Base-by-base conservation (phyloP, 2,797 vertebrate genomes). In the Lithobates sylvaticus region DNA sequence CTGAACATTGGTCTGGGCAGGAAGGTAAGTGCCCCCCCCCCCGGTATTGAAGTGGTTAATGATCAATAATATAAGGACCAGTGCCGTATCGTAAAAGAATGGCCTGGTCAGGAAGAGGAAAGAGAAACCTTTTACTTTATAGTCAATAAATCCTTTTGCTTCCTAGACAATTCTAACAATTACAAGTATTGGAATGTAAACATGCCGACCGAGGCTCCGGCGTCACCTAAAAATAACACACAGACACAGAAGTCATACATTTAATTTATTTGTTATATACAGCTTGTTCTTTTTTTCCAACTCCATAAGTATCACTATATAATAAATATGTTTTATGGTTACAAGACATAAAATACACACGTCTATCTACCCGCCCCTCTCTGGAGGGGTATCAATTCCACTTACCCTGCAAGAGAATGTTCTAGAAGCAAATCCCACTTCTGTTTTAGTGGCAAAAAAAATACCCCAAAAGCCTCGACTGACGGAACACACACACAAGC, bases 321-420 rank as follows among this genome's bases (percentile, higher is more conserved):
- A 87, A 83, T 87, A 87, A 87, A 87, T 87, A 87, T 29, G 58
- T 65, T 82, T 78, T 29, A 86, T 74, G 75, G 71, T 50, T 83
- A 87, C 81, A 42, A 64, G 75, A 87, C 85, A 87, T 81, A 75
- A 74, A 61, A 77, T 50, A 83, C 75, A 74, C 26, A 67, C 83
- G 54, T 26, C 76, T 44, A 82, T 67, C 29, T 39, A 70, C 73
- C 65, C 34, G 58, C 15, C 15, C 34, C 61, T 34, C 32, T 64
- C 32, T 54, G 29, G 50, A 58, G 39, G 36, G 80, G 61, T 5
- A 3, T 29, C 72, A 12, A 6, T 65, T 36, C 39, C 75, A 72
- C 68, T 36, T 32, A 32, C 50, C 69, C 85, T 34, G 39, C 32
- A 70, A 54, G 50, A 39, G 18, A 10, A 76, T 23, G 65, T 39